phyloP scores from a whole-genome alignment of 2,113 vertebrate species.

The Oostethus manadensis region DNA sequence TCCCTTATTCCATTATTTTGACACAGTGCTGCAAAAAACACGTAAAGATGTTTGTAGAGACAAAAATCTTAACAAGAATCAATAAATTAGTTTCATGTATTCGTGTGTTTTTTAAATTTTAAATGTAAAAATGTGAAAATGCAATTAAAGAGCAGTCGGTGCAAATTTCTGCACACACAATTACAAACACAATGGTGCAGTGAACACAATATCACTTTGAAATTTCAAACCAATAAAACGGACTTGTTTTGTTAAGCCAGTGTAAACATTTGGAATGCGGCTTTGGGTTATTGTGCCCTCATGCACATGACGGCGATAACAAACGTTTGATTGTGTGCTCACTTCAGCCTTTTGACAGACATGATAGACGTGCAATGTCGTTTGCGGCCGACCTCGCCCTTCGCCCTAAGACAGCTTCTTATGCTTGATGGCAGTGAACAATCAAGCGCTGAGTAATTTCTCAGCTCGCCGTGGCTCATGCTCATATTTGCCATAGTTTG shows the following conservation, averaged over 20 bases:
- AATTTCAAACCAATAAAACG: background rate
- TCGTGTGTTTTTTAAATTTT: too few species aligned
- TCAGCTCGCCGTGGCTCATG: constrained; percentile 30
- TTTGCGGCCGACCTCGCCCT: constrained; percentile 49
- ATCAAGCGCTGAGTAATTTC: constrained; percentile 50
- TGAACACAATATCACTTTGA: background rate
- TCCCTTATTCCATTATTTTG: too few species aligned
- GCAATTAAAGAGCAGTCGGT: background rate
- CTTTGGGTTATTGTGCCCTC: background rate
- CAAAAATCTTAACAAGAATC: too few species aligned
- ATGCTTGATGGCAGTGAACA: constrained; percentile 48
- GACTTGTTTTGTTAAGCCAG: constrained; percentile 2
- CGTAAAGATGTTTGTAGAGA: too few species aligned
- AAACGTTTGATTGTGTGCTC: constrained; percentile 26
- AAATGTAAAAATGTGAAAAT: too few species aligned
- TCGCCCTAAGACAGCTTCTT: constrained; percentile 28
- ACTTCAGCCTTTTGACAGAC: constrained; percentile 40
- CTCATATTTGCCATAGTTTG: constrained; percentile 48
- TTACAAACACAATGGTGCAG: background rate
- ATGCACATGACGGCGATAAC: constrained; percentile 9
- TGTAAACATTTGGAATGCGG: constrained; percentile 9
- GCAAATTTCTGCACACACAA: background rate
- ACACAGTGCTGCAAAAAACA: too few species aligned
- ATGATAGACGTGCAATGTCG: constrained; percentile 32
- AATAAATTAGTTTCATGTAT: too few species aligned